Conservation (phyloP, 2,797 vertebrate species). For the Hephaestus fuliginosus region DNA sequence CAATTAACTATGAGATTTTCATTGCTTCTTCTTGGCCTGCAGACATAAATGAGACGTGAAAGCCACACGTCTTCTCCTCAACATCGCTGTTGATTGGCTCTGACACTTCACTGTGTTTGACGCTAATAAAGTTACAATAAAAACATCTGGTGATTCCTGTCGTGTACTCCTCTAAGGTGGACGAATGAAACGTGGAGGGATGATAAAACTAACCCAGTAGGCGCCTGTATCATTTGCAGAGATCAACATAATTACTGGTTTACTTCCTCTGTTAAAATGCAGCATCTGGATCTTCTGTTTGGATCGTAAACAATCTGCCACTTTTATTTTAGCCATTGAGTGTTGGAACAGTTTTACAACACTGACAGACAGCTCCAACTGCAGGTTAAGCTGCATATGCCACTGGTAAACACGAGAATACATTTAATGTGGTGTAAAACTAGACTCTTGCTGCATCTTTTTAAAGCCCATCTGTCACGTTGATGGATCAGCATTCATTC, state of each 20-base stretch:
- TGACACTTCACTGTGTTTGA: background rate
- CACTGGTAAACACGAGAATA: background rate
- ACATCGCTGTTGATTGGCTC: background rate
- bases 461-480: constrained; percentile 38
- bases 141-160: background rate
- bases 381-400: background rate
- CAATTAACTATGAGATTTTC: background rate
- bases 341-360: background rate
- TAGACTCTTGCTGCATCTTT: background rate
- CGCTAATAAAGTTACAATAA: background rate
- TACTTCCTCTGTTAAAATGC: background rate
- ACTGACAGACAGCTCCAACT: background rate
- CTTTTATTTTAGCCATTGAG: background rate
- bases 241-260: constrained; percentile 21
- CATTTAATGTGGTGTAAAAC: constrained; percentile 1
- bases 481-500: background rate
- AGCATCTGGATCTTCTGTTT: constrained; percentile 16
- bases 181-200: background rate
- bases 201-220: background rate
- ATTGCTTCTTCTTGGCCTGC: background rate
- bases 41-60: background rate
- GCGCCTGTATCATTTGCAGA: background rate
- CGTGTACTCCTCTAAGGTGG: background rate
- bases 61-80: background rate
- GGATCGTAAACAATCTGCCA: constrained; percentile 24